Evolutionary conservation across 2,797 vertebrate species (phyloP).

Genomic region (Rhinophrynus dorsalis): DNA sequence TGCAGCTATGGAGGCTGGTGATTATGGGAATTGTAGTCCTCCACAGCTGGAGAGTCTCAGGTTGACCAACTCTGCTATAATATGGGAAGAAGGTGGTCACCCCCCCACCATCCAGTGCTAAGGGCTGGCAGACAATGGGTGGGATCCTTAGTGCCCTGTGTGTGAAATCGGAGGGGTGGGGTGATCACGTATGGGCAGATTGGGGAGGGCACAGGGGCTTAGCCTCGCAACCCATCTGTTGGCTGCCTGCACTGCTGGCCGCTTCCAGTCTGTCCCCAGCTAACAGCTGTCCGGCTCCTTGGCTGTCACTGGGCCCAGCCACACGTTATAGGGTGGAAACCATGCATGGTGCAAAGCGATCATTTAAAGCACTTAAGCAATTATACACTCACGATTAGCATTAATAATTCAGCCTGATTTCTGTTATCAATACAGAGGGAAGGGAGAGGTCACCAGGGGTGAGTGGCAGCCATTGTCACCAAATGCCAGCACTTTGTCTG

Average conservation of each 20-base stretch:
- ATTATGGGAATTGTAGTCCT: no score
- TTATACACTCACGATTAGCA: constrained; percentile 72
- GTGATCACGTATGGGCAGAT: constrained; percentile 34
- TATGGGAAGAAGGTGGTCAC: no score
- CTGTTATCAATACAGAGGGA: constrained; percentile 11
- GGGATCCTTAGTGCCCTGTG: background rate
- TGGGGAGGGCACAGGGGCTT: constrained; percentile 44
- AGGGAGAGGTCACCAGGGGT: background rate
- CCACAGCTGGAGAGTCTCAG: no score
- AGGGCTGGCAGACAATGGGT: constrained; percentile 17
- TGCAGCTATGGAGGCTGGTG: no score
- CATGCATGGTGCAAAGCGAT: constrained; percentile 84
- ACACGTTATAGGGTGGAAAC: constrained; percentile 75
- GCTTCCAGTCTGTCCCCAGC: constrained; percentile 77
- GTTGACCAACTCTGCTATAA: no score
- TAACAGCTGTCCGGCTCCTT: constrained; percentile 87
- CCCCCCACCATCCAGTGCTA: no score
- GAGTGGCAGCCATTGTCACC: background rate
- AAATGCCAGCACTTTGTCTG: constrained; percentile 42
- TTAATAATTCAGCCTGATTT: constrained; percentile 77
- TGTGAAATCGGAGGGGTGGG: background rate
- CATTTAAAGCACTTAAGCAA: constrained; percentile 90
- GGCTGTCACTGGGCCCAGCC: constrained; percentile 74
- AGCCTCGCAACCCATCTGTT: constrained; percentile 90
- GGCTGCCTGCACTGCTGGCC: constrained; percentile 65